Evolutionary conservation across 2,113 vertebrate genomes (phyloP), one percentile per base, ranked within the genome.

Genomic region (Sebastes schlegelii): DNA sequence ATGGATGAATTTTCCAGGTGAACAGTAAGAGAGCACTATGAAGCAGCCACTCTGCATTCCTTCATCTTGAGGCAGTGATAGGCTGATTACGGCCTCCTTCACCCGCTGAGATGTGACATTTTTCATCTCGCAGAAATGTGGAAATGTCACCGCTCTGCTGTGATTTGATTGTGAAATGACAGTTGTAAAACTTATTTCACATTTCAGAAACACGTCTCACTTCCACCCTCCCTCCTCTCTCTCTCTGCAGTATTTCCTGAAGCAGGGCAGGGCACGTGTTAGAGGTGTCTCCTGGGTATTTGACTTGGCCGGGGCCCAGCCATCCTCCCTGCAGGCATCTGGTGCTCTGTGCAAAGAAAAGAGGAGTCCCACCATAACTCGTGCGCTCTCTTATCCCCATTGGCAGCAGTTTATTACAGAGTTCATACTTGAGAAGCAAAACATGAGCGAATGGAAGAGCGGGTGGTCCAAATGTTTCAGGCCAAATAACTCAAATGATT

Each of bases 211-310:
- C n/a, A 45, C 4, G 23, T 1, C 23, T n/a, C 19, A 23, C 57
- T 49, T n/a, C 14, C 49, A 8, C 4, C 49, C 19, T 11, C 23
- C 6, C 23, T 2, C 8, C 14, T 62, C 34, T 13, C 14, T 62
- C 52, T 73, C 71, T 19, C 79, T 42, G 75, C 46, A 72, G 71
- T 77, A 46, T 86, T 80, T 80, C 65, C 88, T 74, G 80, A 69
- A 79, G 83, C 79, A 23, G 55, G 60, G 78, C 52, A 19, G 55
- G 85, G 80, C 91, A 86, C 80, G 78, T 88, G 86, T 66, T 77
- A 2, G 84, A 79, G 71, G 78, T 88, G 84, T 83, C 80, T 66
- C 61, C 83, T 64, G 65, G 76, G 52, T 90, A 69, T 87, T 87
- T 91, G 86, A 49, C 34, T 91, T 88, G 86, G 88, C 69, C 3